These are phyloP conservation scores for Emmelina monodactyla DNA, from an alignment of 2,888 invertebrate species.

Conservation along the genomic window DNA sequence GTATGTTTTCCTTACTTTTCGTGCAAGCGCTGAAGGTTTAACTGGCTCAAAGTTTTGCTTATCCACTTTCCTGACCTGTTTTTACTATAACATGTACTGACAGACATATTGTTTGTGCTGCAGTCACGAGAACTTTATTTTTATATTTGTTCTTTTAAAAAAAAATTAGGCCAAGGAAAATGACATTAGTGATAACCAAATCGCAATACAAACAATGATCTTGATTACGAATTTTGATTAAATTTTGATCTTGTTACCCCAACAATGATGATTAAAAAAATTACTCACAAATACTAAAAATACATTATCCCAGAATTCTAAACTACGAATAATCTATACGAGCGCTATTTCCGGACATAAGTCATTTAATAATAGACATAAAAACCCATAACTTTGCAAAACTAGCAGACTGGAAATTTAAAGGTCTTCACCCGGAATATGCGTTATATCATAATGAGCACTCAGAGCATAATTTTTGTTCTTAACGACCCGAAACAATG, in stretches of 20 bases:
- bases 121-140: not conserved
- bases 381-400: conserved; percentile 1
- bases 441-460: conserved; percentile 39
- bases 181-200: too few relatives aligned
- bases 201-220: too few relatives aligned
- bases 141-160: not conserved
- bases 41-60: not conserved
- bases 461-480: conserved; percentile 44
- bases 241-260: too few relatives aligned
- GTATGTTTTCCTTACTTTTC: not conserved
- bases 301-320: too few relatives aligned
- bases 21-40: not conserved
- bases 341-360: not conserved
- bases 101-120: conserved; percentile 1
- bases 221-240: too few relatives aligned
- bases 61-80: not conserved
- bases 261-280: too few relatives aligned
- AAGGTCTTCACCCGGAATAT: not conserved
- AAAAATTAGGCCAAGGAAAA: too few relatives aligned
- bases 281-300: too few relatives aligned
- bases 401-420: not conserved
- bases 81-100: not conserved
- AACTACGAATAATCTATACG: too few relatives aligned
- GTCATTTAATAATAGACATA: not conserved
- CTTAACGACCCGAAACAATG: conserved; percentile 60